Evolutionary conservation across 2,797 vertebrate species (phyloP).

Genomic region (Sandelia bainsii): DNA sequence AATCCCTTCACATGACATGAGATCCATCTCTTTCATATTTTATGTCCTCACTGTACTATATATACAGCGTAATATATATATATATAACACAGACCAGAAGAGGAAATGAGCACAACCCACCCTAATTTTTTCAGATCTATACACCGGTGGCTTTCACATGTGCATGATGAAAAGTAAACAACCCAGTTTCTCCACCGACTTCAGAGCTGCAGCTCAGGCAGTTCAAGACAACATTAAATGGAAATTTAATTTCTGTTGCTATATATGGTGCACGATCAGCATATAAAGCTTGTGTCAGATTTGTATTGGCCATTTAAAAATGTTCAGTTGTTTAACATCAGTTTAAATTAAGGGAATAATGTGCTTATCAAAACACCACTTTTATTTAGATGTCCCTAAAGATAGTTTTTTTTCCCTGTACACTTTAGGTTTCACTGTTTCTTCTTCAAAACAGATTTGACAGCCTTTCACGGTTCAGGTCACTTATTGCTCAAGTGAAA

Average conservation of each 20-base stretch:
- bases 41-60: no score
- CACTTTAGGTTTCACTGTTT: conserved; percentile 28
- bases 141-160: neutral
- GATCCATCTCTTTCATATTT: neutral
- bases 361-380: neutral
- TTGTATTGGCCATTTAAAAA: neutral
- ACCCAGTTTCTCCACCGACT: neutral
- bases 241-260: neutral
- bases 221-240: neutral
- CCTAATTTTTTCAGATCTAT: neutral
- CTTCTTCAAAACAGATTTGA: conserved; percentile 52
- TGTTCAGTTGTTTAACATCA: neutral
- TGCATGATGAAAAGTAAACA: conserved; percentile 11
- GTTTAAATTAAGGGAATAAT: neutral
- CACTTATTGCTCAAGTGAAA: conserved; percentile 47
- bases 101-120: neutral
- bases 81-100: neutral
- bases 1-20: conserved; percentile 6
- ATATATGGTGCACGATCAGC: neutral
- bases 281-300: neutral
- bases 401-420: neutral
- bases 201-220: neutral
- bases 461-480: conserved; percentile 64
- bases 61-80: neutral
- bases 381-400: neutral